These are phyloP conservation scores for Drosophila prolongata DNA, from an alignment of 2,888 invertebrate genomes.

Conservation along the genomic window DNA sequence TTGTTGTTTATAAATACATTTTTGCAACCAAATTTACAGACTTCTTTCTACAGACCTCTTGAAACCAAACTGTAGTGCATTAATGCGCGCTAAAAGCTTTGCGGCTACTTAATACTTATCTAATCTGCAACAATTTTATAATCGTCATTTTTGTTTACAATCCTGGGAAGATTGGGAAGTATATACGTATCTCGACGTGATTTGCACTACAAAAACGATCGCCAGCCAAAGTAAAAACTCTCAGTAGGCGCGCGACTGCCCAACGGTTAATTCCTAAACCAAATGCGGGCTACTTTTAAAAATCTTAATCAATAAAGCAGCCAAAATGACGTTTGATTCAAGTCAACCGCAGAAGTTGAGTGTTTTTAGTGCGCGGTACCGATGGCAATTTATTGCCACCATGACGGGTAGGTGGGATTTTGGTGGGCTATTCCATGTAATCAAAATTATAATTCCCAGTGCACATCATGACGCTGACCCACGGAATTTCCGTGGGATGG, in stretches of 20 bases:
- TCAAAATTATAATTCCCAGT: constrained; percentile 50
- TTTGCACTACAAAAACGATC: constrained; percentile 57
- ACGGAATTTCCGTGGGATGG: constrained; percentile 80
- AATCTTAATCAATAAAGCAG: neutral
- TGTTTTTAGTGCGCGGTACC: constrained; percentile 57
- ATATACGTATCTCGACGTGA: constrained; percentile 30
- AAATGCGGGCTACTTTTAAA: neutral
- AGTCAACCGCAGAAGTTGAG: constrained; percentile 29
- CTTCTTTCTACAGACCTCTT: constrained; percentile 2
- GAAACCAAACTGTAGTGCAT: constrained; percentile 3
- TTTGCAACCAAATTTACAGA: constrained; percentile 13
- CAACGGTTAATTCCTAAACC: constrained; percentile 7
- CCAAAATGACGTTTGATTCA: constrained; percentile 49
- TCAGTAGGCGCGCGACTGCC: constrained; percentile 48
- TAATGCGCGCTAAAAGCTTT: constrained; percentile 17
- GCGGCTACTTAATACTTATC: constrained; percentile 44
- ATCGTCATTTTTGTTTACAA: constrained; percentile 26
- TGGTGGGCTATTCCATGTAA: neutral
- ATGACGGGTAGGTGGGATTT: constrained; percentile 59
- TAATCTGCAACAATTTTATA: constrained; percentile 55
- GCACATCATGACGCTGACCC: constrained; percentile 77
- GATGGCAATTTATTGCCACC: constrained; percentile 70
- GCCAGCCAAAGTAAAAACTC: constrained; percentile 14
- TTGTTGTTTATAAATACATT: neutral
- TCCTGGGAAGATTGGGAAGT: constrained; percentile 24